Base-by-base conservation (phyloP, 2,113 vertebrate species). In the Vulpes vulpes region DNA sequence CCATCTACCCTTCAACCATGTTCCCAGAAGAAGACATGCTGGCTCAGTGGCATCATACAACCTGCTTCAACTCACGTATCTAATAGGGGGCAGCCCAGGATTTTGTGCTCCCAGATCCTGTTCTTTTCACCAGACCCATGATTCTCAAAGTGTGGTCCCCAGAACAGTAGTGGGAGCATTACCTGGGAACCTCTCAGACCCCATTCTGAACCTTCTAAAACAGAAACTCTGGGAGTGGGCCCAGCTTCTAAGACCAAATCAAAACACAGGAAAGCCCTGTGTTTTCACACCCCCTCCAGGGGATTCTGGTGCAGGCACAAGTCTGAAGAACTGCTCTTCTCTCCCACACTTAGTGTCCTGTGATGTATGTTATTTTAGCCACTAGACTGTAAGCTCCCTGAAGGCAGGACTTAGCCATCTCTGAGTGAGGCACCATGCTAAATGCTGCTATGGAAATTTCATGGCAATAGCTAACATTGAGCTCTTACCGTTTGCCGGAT, bases 1-100 rank as follows among this genome's bases (percentile, higher is more conserved):
- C 17, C 2, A 8, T 57, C 27, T 20, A 53, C 55, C 14, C 6
- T 43, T 35, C 3, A 11, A 8, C 20, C 5, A 1, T 6, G 1
- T 71, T 49, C 74, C 8, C 23, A 19, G 25, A 57, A 64, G 79
- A 6, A 69, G 57, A 71, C 65, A 32, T 1, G 4, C 23, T 15
- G 27, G 17, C 17, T 62, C 60, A 51, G 4, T 16, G 22, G n/a
- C 15, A 25, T 62, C 19, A 6, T 8, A 55, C 23, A 14, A 2
- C 1, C 35, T 35, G 60, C 57, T 90, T 9, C 23, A 60, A 11
- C 7, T 76, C 51, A 27, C 0, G 10, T 19, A 25, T 49, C 49
- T 32, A 3, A 3, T 5, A 81, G 59, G 59, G 5, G 3, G 7
- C 3, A 20, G 38, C 43, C 17, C 30, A 64, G 22, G 22, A 25